These are phyloP conservation scores for Sebastes paucispinis DNA, from an alignment of 2,797 vertebrate species.

Conservation along the genomic window DNA sequence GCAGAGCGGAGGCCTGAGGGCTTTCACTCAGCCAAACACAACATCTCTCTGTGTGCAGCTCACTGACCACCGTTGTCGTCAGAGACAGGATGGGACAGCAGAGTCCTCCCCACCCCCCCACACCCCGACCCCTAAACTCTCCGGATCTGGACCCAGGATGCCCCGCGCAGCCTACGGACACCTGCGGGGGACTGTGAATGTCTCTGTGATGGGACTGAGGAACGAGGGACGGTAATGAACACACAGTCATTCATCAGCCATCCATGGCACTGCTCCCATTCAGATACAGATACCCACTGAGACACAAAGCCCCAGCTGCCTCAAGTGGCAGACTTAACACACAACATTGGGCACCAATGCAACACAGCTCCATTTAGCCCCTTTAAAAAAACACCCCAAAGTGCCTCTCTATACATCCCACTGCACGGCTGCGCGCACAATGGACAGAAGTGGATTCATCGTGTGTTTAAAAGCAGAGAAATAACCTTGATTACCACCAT, in stretches of 20 bases:
- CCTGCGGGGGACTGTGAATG: conserved; percentile 75
- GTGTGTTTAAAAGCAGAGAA: conserved; percentile 56
- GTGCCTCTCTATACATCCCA: conserved; percentile 54
- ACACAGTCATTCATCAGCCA: conserved; percentile 74
- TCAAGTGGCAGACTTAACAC: conserved; percentile 68
- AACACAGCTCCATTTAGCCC: conserved; percentile 70
- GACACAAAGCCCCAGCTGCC: conserved; percentile 79
- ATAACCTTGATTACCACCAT: conserved; percentile 29
- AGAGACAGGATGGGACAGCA: conserved; percentile 43
- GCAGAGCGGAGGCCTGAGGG: conserved; percentile 40
- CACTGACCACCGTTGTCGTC: conserved; percentile 52
- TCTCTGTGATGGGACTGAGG: conserved; percentile 65
- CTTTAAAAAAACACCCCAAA: conserved; percentile 61
- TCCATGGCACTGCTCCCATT: conserved; percentile 68
- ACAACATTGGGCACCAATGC: conserved; percentile 66
- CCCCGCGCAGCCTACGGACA: conserved; percentile 60
- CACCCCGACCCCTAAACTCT: conserved; percentile 21
- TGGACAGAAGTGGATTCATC: conserved; percentile 68
- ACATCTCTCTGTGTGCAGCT: conserved; percentile 52
- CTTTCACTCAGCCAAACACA: conserved; percentile 63
- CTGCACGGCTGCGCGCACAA: conserved; percentile 54
- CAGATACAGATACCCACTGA: conserved; percentile 70
- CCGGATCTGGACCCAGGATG: conserved; percentile 68
- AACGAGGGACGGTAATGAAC: conserved; percentile 48
- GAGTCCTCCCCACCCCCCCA: background rate